phyloP scores from a whole-genome alignment of 1,140 invertebrate species.

The Tyrophagus putrescentiae region DNA sequence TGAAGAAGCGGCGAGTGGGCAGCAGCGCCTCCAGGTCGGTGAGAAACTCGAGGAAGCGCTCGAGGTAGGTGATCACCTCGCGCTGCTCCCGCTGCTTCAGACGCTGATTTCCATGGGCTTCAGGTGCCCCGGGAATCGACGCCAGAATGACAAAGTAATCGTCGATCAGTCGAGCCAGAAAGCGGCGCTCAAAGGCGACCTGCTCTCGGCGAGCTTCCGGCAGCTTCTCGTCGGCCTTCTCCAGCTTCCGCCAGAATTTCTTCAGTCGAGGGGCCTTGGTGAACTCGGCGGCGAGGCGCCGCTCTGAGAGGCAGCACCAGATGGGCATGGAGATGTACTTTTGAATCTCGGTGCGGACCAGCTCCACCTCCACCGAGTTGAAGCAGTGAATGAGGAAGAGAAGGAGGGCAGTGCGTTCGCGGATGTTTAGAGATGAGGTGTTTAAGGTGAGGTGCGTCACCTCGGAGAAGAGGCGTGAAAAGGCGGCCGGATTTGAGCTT shows the following conservation, averaged over 20 bases:
- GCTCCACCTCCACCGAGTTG: conserved; percentile 62
- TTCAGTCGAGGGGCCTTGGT: conserved; percentile 69
- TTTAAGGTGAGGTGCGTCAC: conserved; percentile 54
- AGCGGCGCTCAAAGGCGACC: conserved; percentile 69
- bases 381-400: conserved; percentile 91
- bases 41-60: conserved; percentile 86
- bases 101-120: conserved; percentile 25
- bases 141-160: conserved; percentile 76
- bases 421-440: conserved; percentile 33
- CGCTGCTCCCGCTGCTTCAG: conserved; percentile 37
- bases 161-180: conserved; percentile 71
- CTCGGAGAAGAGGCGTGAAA: conserved; percentile 70
- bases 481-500: conserved; percentile 60
- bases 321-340: conserved; percentile 78
- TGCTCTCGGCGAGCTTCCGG: conserved; percentile 50
- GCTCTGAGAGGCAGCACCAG: conserved; percentile 76
- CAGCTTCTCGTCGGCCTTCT: conserved; percentile 59
- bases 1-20: conserved; percentile 89
- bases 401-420: conserved; percentile 70
- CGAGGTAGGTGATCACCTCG: conserved; percentile 65
- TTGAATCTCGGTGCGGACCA: conserved; percentile 83
- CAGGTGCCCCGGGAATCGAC: conserved; percentile 52
- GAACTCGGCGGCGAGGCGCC: conserved; percentile 66
- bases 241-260: conserved; percentile 78
- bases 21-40: conserved; percentile 89